phyloP scores from a whole-genome alignment of 92 coral and sea anemone genomes.

The Bergia sp. region DNA sequence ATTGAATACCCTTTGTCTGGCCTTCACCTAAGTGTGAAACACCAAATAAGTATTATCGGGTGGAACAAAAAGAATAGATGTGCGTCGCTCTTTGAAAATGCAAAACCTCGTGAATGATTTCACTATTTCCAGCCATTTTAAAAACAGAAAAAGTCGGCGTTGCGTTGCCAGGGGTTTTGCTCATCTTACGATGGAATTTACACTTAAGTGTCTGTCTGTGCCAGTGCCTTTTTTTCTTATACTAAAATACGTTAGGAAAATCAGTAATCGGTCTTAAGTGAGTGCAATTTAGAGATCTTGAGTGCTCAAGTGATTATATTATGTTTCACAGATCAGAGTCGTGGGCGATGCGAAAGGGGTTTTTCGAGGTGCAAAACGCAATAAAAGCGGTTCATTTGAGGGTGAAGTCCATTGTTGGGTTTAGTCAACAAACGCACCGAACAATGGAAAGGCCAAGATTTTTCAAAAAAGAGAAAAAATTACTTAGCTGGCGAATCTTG shows the following conservation, averaged over 20 bases:
- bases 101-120: background rate
- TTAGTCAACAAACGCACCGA: conserved; percentile 26
- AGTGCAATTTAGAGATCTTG: conserved; percentile 42
- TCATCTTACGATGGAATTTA: conserved; percentile 12
- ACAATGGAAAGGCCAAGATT: conserved; percentile 27
- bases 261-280: conserved; percentile 46
- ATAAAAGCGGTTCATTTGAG: conserved; percentile 46
- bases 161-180: conserved; percentile 29
- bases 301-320: conserved; percentile 50
- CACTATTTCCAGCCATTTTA: background rate
- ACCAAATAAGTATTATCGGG: background rate
- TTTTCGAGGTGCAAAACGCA: conserved; percentile 44
- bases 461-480: conserved; percentile 19
- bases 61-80: conserved; percentile 7
- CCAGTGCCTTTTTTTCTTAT: background rate
- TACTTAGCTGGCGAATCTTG: conserved; percentile 4
- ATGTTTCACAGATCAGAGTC: conserved; percentile 42
- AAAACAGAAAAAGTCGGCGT: background rate
- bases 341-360: conserved; percentile 30
- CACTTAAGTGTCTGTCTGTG: background rate
- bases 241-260: conserved; percentile 17
- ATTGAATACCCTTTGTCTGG: background rate
- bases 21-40: conserved; percentile 33
- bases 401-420: conserved; percentile 17
- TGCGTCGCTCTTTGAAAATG: conserved; percentile 1